Percentiles rank a stretch among this genome's conserved stretches.
These are phyloP conservation scores for Lepidocyrtoides sp. DNA, from an alignment of 2,888 invertebrate species.

Conservation along the genomic window DNA sequence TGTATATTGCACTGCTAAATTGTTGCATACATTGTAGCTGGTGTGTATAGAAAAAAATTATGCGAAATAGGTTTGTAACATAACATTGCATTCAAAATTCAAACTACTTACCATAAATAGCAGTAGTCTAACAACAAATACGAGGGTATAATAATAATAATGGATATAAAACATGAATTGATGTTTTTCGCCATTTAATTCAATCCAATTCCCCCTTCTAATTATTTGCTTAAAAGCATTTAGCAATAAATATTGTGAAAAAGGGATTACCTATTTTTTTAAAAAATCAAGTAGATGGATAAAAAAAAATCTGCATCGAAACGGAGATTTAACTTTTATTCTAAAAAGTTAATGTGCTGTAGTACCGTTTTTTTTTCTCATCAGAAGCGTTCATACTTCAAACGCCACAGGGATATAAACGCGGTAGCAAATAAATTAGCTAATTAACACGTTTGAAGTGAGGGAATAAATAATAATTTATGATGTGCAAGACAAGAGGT, in stretches of 20 bases:
- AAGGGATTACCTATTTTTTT: neutral
- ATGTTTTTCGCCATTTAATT: conserved; percentile 30
- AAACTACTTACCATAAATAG: conserved; percentile 38
- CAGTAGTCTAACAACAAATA: neutral
- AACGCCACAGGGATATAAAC: conserved; percentile 32
- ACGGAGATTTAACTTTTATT: neutral
- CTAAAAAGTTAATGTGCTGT: neutral
- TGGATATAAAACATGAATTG: conserved; percentile 24
- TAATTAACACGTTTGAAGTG: conserved; percentile 41
- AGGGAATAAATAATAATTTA: conserved; percentile 19
- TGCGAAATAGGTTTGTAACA: neutral
- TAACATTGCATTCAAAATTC: neutral
- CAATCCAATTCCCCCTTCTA: conserved; percentile 27
- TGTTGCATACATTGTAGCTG: neutral
- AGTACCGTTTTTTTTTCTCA: conserved; percentile 46
- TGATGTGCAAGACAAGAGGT: neutral
- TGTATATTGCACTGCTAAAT: conserved; percentile 4
- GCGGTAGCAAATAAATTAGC: conserved; percentile 14
- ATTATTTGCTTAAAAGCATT: conserved; percentile 62
- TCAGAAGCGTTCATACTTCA: neutral
- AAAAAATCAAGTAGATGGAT: neutral
- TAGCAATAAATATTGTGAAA: conserved; percentile 50
- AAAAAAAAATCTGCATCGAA: conserved; percentile 25
- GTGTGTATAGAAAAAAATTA: neutral
- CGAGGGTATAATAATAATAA: neutral